These are phyloP conservation scores for Antheraea mylitta DNA, from an alignment of 1,140 invertebrate genomes.

Conservation along the genomic window DNA sequence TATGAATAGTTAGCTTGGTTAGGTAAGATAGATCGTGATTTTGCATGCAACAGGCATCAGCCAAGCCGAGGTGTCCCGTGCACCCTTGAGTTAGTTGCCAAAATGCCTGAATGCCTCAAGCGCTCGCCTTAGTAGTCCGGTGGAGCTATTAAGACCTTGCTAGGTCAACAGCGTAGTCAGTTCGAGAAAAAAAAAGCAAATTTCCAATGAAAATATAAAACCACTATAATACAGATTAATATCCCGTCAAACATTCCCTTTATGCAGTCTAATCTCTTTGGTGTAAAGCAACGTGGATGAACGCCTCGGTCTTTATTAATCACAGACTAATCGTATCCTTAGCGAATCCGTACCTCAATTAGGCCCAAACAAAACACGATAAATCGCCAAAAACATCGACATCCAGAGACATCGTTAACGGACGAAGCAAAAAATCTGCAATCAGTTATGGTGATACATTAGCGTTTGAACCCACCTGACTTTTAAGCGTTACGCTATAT, in stretches of 20 bases:
- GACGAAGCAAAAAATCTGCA: constrained; percentile 38
- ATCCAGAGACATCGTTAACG: constrained; percentile 50
- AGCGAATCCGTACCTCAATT: constrained; percentile 67
- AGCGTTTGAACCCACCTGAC: constrained; percentile 30
- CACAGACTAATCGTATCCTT: constrained; percentile 68
- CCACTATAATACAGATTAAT: too few species aligned
- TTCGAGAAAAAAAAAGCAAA: too few species aligned
- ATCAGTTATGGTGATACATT: constrained; percentile 37
- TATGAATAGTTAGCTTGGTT: too few species aligned
- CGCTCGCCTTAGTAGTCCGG: too few species aligned
- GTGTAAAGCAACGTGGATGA: neutral
- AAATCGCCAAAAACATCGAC: constrained; percentile 45
- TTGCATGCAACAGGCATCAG: too few species aligned
- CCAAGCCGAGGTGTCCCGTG: too few species aligned
- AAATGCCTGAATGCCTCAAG: too few species aligned
- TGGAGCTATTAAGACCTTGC: too few species aligned
- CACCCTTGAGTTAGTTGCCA: too few species aligned
- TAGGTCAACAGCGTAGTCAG: too few species aligned
- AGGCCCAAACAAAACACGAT: constrained; percentile 58
- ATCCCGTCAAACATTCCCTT: neutral
- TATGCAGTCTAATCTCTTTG: neutral
- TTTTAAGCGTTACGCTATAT: constrained; percentile 19
- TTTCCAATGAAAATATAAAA: too few species aligned
- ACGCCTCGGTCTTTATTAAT: constrained; percentile 50
- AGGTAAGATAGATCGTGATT: too few species aligned